Evolutionary conservation across 2,888 invertebrate genomes (phyloP), one percentile per base, ranked within the genome.

Genomic region (Ptychoptera contaminata): DNA sequence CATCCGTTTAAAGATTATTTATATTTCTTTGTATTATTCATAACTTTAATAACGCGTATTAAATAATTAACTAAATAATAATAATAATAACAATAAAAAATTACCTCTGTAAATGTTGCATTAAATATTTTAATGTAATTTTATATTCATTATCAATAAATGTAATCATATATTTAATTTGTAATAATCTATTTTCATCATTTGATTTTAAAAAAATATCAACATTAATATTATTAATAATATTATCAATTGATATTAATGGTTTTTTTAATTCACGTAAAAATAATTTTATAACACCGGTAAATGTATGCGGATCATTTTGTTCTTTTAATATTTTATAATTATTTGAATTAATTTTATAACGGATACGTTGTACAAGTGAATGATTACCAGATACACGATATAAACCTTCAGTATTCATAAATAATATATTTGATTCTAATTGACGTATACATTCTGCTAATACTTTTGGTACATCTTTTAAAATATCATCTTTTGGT

Each of bases 201-300:
- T 32, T n/a, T 11, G 32, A 11, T 32, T 32, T n/a, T 32, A 32
- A 32, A 32, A 11, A 32, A 32, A 7, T 2, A 11, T 11, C 9
- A 32, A 32, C 8, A 32, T 32, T 32, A 4, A 40, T 15, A 7
- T 32, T 11, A 14, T 14, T 15, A 9, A 31, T 14, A 11, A 40
- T 10, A 7, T 40, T 29, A 9, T n/a, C 32, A 16, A 31, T n/a
- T n/a, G 40, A 40, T 14, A 40, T 40, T 8, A 40, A 16, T 11
- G 40, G 40, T 2, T 30, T 32, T 40, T 40, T 40, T 16, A 40
- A 16, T 32, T 40, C 40, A n/a, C 40, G 30, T 16, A 40, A 40
- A 40, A 40, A 40, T 40, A 40, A 40, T 40, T 40, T 40, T 12
- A 40, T 16, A 16, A 40, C n/a, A 16, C 32, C 31, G 9, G 40